A percentile compares a stretch with the other conserved stretches of the same genome.
Evolutionary conservation across 2,888 invertebrate genomes (phyloP).

Genomic region (Perithous albicinctus): DNA sequence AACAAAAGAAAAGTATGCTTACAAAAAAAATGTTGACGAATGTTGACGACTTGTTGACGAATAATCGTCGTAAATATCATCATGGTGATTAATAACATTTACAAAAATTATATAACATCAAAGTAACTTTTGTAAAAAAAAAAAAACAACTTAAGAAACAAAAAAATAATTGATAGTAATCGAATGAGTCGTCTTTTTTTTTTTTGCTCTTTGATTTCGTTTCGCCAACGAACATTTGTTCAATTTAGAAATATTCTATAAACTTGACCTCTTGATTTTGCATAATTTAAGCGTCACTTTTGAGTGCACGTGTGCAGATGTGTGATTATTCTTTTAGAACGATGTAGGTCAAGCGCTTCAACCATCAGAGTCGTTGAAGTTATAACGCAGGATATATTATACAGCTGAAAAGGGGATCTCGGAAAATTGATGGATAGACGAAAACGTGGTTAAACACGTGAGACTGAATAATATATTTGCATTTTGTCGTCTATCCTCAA

Average conservation of each 20-base stretch:
- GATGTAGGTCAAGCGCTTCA: too few relatives aligned
- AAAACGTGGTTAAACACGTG: not conserved
- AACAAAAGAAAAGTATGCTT: too few relatives aligned
- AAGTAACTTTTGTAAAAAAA: too few relatives aligned
- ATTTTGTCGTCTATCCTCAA: constrained; percentile 2
- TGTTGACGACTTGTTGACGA: too few relatives aligned
- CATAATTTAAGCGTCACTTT: not conserved
- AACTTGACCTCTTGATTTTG: not conserved
- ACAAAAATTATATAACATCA: too few relatives aligned
- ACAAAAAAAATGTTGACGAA: too few relatives aligned
- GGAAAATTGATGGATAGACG: not conserved
- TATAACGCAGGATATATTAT: not conserved
- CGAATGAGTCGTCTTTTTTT: not conserved
- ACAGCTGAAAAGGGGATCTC: not conserved
- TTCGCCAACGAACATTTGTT: not conserved
- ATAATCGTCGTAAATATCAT: too few relatives aligned
- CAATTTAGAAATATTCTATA: not conserved
- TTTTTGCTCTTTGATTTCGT: too few relatives aligned
- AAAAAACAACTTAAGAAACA: too few relatives aligned
- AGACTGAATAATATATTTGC: not conserved
- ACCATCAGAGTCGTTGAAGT: too few relatives aligned
- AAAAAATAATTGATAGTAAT: constrained; percentile 9
- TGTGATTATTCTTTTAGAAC: too few relatives aligned
- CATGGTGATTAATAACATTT: too few relatives aligned
- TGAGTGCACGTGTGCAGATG: not conserved